phyloP scores from a whole-genome alignment of 2,113 vertebrate genomes.

The Equus przewalskii region DNA sequence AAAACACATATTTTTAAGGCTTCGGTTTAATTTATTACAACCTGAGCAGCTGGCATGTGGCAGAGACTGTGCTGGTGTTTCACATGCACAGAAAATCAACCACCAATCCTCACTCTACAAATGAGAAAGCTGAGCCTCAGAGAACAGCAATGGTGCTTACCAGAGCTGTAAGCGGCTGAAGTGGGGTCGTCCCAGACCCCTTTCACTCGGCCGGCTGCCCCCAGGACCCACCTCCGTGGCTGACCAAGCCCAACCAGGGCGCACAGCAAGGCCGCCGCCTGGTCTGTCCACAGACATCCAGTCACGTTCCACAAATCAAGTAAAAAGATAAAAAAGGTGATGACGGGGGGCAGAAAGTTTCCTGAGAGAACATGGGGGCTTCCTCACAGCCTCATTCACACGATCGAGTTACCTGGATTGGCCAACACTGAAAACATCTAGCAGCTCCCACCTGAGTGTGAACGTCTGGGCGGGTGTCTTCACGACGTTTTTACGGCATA shows the following conservation, averaged over 20 bases:
- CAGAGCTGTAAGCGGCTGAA: neutral
- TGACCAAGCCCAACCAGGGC: neutral
- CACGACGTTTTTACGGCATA: accelerated
- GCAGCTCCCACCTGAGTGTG: neutral
- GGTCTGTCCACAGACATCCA: neutral
- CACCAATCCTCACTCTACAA: neutral
- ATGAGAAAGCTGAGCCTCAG: neutral
- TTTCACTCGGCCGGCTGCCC: neutral
- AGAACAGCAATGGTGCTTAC: too few species aligned
- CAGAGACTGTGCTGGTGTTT: neutral
- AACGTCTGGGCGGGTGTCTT: neutral
- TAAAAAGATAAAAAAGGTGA: too few species aligned
- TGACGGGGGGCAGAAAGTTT: neutral
- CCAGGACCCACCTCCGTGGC: too few species aligned
- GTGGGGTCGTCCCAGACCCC: neutral
- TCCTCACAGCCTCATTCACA: neutral
- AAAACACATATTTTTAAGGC: neutral
- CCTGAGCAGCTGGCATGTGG: neutral
- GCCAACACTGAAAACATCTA: neutral
- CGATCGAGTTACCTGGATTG: accelerated
- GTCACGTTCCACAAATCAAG: neutral
- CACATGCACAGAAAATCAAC: neutral
- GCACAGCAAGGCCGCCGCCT: neutral
- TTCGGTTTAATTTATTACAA: neutral
- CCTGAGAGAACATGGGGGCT: neutral